phyloP scores from a whole-genome alignment of 2,797 vertebrate species.

The Trachops cirrhosus region DNA sequence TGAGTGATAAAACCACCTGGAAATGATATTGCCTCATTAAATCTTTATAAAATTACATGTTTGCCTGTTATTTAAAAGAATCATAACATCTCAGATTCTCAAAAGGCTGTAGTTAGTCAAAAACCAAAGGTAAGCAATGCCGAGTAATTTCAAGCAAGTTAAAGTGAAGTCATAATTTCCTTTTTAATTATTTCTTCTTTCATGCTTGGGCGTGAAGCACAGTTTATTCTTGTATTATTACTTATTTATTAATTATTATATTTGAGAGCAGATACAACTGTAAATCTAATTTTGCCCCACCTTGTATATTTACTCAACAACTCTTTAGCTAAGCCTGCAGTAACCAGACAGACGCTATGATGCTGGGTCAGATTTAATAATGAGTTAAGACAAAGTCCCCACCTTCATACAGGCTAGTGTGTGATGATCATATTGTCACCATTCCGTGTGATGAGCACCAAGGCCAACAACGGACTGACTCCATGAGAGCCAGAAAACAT shows the following conservation, averaged over 20 bases:
- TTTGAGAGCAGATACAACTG: neutral
- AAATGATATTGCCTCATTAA: constrained; percentile 63
- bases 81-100: constrained; percentile 49
- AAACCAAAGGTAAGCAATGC: constrained; percentile 28
- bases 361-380: neutral
- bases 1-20: constrained; percentile 69
- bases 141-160: constrained; percentile 7
- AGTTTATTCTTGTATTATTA: neutral
- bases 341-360: neutral
- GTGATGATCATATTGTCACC: neutral
- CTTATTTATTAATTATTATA: neutral
- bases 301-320: neutral
- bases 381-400: neutral
- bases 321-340: neutral
- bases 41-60: constrained; percentile 68
- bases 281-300: neutral
- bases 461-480: neutral
- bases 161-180: neutral
- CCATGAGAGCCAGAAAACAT: neutral
- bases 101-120: constrained; percentile 5
- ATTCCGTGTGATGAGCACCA: neutral
- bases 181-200: neutral
- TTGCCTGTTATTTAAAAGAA: constrained; percentile 77
- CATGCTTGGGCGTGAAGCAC: neutral
- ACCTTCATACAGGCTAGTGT: neutral